Evolutionary conservation across 2,888 invertebrate genomes (phyloP).

Genomic region (Hyppa rectilinea): DNA sequence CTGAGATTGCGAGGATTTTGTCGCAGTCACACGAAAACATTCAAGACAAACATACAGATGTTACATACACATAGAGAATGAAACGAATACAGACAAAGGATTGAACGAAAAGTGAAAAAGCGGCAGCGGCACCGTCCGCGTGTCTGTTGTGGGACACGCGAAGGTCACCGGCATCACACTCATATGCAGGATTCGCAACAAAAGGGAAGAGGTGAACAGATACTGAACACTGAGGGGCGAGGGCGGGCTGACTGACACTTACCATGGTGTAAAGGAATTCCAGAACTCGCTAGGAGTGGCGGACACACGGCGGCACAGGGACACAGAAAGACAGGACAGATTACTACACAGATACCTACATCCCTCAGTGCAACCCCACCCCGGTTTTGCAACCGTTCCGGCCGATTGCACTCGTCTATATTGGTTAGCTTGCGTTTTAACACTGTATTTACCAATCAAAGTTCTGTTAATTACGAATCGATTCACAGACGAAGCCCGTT

Average conservation of each 20-base stretch:
- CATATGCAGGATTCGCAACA: slow-evolving; percentile 91
- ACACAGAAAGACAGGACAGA: slow-evolving; percentile 93
- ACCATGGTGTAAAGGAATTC: slow-evolving; percentile 99
- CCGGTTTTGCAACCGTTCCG: slow-evolving; percentile 86
- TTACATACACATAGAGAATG: slow-evolving; percentile 91
- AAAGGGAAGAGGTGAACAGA: slow-evolving; percentile 90
- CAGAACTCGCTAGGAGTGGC: slow-evolving; percentile 98
- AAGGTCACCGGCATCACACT: slow-evolving; percentile 88
- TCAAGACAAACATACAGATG: slow-evolving; percentile 91
- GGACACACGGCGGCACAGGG: slow-evolving; percentile 93
- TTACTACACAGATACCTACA: slow-evolving; percentile 92
- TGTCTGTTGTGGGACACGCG: slow-evolving; percentile 85
- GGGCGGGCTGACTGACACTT: slow-evolving; percentile 95
- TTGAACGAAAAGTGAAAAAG: slow-evolving; percentile 89
- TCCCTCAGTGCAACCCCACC: slow-evolving; percentile 91
- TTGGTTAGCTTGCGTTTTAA: slow-evolving; percentile 90
- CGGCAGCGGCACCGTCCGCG: slow-evolving; percentile 86
- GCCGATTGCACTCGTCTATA: slow-evolving; percentile 87
- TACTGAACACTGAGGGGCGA: slow-evolving; percentile 91
- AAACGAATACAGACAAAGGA: slow-evolving; percentile 91
- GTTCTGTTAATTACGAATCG: slow-evolving; percentile 72
- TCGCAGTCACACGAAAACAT: slow-evolving; percentile 89
- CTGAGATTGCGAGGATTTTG: slow-evolving; percentile 77
- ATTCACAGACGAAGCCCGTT: slow-evolving; percentile 86
- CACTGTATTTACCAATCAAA: slow-evolving; percentile 81